These are phyloP conservation scores for Prinia subflava DNA, from an alignment of 2,113 vertebrate species.

Conservation along the genomic window DNA sequence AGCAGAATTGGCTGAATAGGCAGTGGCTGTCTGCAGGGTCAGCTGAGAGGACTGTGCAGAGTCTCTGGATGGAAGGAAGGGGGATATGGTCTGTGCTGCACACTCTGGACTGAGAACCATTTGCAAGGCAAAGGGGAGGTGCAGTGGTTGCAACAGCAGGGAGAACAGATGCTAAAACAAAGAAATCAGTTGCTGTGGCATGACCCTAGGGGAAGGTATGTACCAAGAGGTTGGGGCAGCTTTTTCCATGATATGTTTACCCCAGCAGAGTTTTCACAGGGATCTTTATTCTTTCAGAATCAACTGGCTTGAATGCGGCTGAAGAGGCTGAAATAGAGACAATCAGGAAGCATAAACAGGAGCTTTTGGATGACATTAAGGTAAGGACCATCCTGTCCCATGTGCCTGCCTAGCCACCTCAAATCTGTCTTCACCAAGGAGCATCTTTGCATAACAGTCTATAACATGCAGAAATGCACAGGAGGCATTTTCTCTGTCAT, in stretches of 20 bases:
- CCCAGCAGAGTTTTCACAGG: background rate
- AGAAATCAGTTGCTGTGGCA: background rate
- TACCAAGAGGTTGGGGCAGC: background rate
- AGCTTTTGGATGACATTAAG: conserved; percentile 91
- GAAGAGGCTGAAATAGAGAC: conserved; percentile 84
- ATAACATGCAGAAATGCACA: background rate
- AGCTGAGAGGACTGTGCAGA: background rate
- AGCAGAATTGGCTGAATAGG: background rate
- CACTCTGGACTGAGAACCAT: background rate
- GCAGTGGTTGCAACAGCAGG: background rate
- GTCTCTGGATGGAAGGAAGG: background rate
- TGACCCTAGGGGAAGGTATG: background rate
- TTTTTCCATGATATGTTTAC: background rate
- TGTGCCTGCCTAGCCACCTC: background rate
- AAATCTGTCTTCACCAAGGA: background rate
- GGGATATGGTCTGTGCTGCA: background rate
- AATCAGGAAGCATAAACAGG: conserved; percentile 80
- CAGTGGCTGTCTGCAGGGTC: background rate
- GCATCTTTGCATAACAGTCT: background rate
- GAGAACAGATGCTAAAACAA: background rate
- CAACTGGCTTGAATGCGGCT: conserved; percentile 72
- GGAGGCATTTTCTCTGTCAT: background rate
- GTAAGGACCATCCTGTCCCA: conserved; percentile 44
- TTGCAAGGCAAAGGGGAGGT: background rate
- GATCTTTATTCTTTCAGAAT: conserved; percentile 60